Evolutionary conservation across 2,113 vertebrate genomes (phyloP).

Genomic region (Typhlomys cinereus): DNA sequence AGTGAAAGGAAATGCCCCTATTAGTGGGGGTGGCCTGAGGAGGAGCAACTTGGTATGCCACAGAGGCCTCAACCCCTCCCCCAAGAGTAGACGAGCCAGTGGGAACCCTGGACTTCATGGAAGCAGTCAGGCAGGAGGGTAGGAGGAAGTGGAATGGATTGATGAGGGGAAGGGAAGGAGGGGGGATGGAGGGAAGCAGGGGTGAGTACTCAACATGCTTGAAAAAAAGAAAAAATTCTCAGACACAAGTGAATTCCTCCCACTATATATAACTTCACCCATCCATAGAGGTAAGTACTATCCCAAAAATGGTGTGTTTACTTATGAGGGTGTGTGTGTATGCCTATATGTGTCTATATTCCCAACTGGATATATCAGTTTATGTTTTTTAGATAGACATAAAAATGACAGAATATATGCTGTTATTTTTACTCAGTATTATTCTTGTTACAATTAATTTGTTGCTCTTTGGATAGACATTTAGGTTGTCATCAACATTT

Average conservation of each 20-base stretch:
- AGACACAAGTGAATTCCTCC: slow-evolving; percentile 3
- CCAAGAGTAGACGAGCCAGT: no score
- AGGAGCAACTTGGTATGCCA: no score
- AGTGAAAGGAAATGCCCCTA: no score
- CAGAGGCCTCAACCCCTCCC: no score
- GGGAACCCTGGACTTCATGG: no score
- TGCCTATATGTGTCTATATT: neutral
- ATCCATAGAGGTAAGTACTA: slow-evolving; percentile 51
- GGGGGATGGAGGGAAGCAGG: no score
- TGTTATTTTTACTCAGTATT: slow-evolving; percentile 1
- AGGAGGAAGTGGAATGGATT: no score
- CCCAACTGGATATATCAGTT: neutral
- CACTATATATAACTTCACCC: neutral
- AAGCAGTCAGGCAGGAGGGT: no score
- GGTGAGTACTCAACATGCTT: no score
- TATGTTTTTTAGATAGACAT: slow-evolving; percentile 33
- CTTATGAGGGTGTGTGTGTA: neutral
- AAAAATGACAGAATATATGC: slow-evolving; percentile 12
- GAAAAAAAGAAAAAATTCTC: neutral
- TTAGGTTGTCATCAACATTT: slow-evolving; percentile 48
- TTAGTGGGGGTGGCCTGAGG: no score
- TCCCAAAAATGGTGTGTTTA: slow-evolving; percentile 45
- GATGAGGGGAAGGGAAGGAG: no score
- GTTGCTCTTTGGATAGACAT: neutral
- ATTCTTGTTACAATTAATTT: neutral